phyloP scores from a whole-genome alignment of 2,113 vertebrate species.

The human (Homo sapiens) region DNA sequence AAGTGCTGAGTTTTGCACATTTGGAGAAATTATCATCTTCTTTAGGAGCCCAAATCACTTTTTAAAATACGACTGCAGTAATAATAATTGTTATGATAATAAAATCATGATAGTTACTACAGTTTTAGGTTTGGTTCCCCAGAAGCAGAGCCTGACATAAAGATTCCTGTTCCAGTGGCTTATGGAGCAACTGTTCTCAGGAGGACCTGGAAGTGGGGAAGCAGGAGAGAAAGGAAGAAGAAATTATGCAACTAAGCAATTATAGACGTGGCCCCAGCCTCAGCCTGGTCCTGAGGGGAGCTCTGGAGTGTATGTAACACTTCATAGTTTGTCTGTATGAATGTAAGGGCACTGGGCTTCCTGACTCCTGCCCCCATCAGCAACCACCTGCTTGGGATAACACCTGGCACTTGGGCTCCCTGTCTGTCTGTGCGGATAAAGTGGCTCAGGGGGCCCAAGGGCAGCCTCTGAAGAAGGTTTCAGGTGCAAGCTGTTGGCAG shows the following conservation, averaged over 20 bases:
- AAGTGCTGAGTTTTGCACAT: conserved; percentile 9
- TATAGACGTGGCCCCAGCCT: neutral
- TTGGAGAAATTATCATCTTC: neutral
- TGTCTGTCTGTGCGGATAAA: neutral
- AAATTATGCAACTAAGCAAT: neutral
- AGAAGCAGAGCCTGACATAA: neutral
- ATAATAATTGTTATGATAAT: neutral
- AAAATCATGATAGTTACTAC: neutral
- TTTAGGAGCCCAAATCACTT: neutral
- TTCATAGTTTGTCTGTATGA: neutral
- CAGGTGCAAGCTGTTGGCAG: neutral
- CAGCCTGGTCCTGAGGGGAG: neutral
- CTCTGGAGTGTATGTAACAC: neutral
- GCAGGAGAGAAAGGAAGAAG: neutral
- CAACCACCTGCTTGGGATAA: neutral
- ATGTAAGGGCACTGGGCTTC: neutral
- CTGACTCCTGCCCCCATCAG: no score
- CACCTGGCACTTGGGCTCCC: neutral
- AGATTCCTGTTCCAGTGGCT: neutral
- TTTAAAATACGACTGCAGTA: neutral
- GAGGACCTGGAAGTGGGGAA: neutral
- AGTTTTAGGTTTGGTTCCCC: neutral
- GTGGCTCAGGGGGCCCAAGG: neutral
- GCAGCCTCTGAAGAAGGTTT: neutral
- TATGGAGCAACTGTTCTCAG: neutral